Evolutionary conservation across 2,113 vertebrate species (phyloP).

Genomic region (Pedionomus torquatus): DNA sequence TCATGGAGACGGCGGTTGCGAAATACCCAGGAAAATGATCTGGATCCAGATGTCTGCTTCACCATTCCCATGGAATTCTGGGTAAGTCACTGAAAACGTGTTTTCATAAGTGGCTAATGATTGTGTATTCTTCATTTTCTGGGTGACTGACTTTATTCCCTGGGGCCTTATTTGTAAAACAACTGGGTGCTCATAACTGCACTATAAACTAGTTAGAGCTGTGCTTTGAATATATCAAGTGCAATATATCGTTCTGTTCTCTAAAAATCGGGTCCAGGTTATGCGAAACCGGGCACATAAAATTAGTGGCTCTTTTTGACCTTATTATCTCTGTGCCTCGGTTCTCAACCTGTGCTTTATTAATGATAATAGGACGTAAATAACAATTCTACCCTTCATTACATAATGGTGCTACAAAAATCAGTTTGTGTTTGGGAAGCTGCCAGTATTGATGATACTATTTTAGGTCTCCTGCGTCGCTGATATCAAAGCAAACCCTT

Average conservation of each 20-base stretch:
- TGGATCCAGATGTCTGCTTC: neutral
- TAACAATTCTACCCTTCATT: neutral
- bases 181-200: neutral
- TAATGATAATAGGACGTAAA: neutral
- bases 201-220: neutral
- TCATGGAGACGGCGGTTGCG: neutral
- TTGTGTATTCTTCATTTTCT: slow-evolving; percentile 35
- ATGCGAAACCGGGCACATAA: neutral
- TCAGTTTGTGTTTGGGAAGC: neutral
- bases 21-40: neutral
- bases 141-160: slow-evolving; percentile 15
- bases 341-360: neutral
- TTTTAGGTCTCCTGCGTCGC: neutral
- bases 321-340: neutral
- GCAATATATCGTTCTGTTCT: neutral
- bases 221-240: neutral
- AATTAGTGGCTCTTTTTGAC: slow-evolving; percentile 15
- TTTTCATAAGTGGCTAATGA: neutral
- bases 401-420: neutral
- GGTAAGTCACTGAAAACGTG: neutral
- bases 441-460: neutral
- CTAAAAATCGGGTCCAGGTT: neutral
- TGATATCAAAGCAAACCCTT: neutral
- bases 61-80: neutral
- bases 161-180: neutral